Percentiles rank a stretch among this genome's conserved stretches.
These are phyloP conservation scores for Diachrysia chrysitis DNA, from an alignment of 2,888 invertebrate genomes.

Conservation along the genomic window DNA sequence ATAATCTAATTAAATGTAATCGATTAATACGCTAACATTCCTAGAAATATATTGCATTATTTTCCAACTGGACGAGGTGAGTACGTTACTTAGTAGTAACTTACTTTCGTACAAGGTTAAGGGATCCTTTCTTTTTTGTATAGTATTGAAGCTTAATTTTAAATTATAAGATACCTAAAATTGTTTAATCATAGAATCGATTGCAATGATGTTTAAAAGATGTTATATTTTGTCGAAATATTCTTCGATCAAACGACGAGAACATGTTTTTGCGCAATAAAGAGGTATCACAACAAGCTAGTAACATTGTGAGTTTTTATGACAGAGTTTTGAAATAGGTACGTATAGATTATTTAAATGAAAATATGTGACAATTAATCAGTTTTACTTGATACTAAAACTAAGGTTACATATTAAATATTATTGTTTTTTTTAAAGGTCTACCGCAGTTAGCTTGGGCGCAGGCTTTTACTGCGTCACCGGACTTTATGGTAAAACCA, in stretches of 20 bases:
- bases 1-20: conserved; percentile 23
- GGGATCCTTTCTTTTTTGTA: too few relatives aligned
- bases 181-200: background rate
- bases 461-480: too few relatives aligned
- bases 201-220: background rate
- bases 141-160: too few relatives aligned
- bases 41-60: background rate
- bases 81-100: background rate
- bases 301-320: too few relatives aligned
- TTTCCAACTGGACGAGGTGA: background rate
- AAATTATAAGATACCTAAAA: background rate
- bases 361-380: background rate
- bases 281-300: too few relatives aligned
- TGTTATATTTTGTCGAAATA: background rate
- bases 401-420: background rate
- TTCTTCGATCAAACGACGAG: background rate
- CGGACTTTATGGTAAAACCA: too few relatives aligned
- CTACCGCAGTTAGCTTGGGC: too few relatives aligned
- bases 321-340: too few relatives aligned
- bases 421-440: too few relatives aligned
- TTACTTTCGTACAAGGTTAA: background rate
- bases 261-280: background rate
- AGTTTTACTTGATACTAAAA: background rate
- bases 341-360: too few relatives aligned
- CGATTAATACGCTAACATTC: conserved; percentile 18